Conservation (phyloP, 2,888 invertebrate species). For the Acleris holmiana region DNA sequence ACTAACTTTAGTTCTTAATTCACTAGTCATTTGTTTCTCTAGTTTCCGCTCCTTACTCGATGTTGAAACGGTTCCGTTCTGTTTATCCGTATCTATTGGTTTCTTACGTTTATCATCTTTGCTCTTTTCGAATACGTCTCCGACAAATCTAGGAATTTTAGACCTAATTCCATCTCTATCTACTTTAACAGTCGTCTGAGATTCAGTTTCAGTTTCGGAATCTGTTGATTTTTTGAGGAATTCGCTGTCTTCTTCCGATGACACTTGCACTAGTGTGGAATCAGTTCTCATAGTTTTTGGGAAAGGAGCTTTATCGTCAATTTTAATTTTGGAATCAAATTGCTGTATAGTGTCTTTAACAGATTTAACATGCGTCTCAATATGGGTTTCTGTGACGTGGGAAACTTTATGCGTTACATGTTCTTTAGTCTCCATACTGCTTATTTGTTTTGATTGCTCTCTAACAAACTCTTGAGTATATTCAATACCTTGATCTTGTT, state of each 20-base stretch:
- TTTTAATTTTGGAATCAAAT: slow-evolving; percentile 72
- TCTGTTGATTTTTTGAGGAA: slow-evolving; percentile 81
- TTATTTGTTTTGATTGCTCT: slow-evolving; percentile 77
- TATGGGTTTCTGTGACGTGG: slow-evolving; percentile 60
- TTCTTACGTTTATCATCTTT: slow-evolving; percentile 58
- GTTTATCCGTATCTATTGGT: slow-evolving; percentile 52
- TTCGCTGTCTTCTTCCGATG: slow-evolving; percentile 81
- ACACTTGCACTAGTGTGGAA: slow-evolving; percentile 80
- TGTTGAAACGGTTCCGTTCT: slow-evolving; percentile 53
- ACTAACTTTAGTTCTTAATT: slow-evolving; percentile 62
- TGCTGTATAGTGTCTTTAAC: slow-evolving; percentile 79
- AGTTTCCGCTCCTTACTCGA: slow-evolving; percentile 55
- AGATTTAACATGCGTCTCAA: slow-evolving; percentile 65
- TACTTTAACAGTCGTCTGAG: slow-evolving; percentile 75
- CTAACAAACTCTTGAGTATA: slow-evolving; percentile 81
- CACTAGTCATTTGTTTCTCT: slow-evolving; percentile 64
- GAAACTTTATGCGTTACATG: slow-evolving; percentile 58
- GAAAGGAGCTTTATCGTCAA: slow-evolving; percentile 64
- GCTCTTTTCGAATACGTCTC: slow-evolving; percentile 52
- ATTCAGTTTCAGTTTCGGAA: slow-evolving; percentile 83
- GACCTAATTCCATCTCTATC: slow-evolving; percentile 64
- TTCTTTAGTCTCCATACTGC: slow-evolving; percentile 59
- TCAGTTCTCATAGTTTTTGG: slow-evolving; percentile 78
- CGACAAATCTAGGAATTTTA: slow-evolving; percentile 54
- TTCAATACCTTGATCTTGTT: slow-evolving; percentile 77